Evolutionary conservation across 2,888 invertebrate genomes (phyloP).

Genomic region (Norana najaformis): DNA sequence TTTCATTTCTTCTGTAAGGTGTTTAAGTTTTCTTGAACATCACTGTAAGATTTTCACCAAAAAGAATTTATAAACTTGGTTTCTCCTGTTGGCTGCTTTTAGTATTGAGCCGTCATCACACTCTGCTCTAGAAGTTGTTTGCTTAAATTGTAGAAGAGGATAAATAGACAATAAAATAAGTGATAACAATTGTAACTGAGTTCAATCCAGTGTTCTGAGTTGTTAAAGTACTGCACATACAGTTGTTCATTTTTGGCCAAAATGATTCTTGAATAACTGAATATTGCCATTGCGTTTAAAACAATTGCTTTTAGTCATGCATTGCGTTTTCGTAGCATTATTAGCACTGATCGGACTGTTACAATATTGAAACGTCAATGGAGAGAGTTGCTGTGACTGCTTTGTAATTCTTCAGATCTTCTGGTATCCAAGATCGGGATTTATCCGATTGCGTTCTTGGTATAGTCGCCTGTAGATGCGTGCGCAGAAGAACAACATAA

Average conservation of each 20-base stretch:
- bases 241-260: background rate
- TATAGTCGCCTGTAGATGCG: slow-evolving; percentile 47
- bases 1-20: background rate
- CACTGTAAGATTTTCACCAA: background rate
- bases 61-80: background rate
- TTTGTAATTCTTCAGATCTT: background rate
- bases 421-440: background rate
- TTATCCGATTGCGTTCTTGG: background rate
- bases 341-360: background rate
- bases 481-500: slow-evolving; percentile 53
- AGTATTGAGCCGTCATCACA: no score
- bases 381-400: background rate
- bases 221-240: background rate
- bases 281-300: background rate
- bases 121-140: background rate
- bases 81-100: no score
- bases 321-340: background rate
- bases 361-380: background rate
- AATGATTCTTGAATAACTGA: background rate
- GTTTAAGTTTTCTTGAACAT: background rate
- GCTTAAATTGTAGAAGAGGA: background rate
- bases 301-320: background rate
- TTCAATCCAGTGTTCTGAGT: background rate
- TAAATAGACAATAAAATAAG: background rate
- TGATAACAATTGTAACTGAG: background rate